Evolutionary conservation across 2,113 vertebrate species (phyloP), one percentile per base, ranked within the genome.

Genomic region (Halichoerus grypus): DNA sequence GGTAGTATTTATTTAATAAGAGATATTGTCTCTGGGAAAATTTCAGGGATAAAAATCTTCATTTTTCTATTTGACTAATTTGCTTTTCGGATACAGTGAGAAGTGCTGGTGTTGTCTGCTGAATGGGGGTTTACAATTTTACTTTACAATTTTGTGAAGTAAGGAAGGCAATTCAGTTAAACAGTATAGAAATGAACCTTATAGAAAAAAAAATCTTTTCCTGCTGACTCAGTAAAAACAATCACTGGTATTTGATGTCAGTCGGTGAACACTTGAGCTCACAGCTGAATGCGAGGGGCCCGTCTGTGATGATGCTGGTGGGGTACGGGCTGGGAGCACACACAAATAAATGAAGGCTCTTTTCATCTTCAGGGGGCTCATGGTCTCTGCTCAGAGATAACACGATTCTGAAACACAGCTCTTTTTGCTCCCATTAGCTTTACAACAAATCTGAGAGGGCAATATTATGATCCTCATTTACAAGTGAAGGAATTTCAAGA

Each of bases 401-500:
- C 15, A 15, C 1, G 65, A n/a, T 53, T 74, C 24, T 22, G 5
- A 88, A 83, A 72, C 26, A 24, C 1, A 72, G 49, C 49, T 87
- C 55, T 89, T 77, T 59, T 42, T 14, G 11, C 57, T 36, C 28
- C 65, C 69, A 2, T 39, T 18, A 76, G 83, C 51, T 63, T 94
- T 76, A 82, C 7, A 49, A 61, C 31, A 59, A 21, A 21, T 33
- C 21, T 42, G 55, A 90, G 42, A 79, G 59, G 21, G 33, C 65
- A 53, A 46, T 36, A 49, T 51, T 33, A 31, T 26, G 31, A 26
- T 42, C 33, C 10, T 26, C 59, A 19, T 18, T 49, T 39, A 9
- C 21, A 63, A 80, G 59, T 67, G 26, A 83, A 94, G 76, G 33
- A n/a, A 91, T 87, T 71, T 88, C 76, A 94, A 91, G 42, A 51